Conservation (phyloP, 2,888 invertebrate genomes). For the Drosophila greeni region DNA sequence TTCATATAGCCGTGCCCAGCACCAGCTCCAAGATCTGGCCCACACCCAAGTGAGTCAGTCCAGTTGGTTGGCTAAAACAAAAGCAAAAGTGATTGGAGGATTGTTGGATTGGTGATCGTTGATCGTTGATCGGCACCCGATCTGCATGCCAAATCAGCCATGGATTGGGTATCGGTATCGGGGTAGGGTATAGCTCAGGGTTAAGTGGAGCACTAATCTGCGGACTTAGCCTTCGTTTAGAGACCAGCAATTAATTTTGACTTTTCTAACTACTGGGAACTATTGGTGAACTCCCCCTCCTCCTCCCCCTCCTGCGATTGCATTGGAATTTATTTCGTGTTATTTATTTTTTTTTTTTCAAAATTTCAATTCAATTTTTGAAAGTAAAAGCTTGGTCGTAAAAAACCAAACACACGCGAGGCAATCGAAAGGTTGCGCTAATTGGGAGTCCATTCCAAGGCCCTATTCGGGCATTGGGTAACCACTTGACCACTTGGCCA, state of each 20-base stretch:
- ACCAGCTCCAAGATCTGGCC: conserved; percentile 20
- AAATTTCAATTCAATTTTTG: conserved; percentile 43
- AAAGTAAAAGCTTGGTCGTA: conserved; percentile 65
- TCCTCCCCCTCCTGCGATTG: conserved; percentile 6
- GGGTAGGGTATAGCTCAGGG: conserved; percentile 40
- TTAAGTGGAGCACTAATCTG: conserved; percentile 46
- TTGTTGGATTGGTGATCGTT: not conserved
- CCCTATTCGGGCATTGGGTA: conserved; percentile 10
- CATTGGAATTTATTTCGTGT: conserved; percentile 34
- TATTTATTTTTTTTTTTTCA: not conserved
- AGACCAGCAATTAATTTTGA: conserved; percentile 52
- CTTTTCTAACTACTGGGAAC: conserved; percentile 1
- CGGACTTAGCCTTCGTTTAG: conserved; percentile 52
- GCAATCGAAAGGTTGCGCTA: conserved; percentile 53
- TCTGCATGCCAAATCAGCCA: conserved; percentile 60
- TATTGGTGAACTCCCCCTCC: not conserved
- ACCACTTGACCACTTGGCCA: not conserved
- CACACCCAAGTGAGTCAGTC: conserved; percentile 41
- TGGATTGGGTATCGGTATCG: not conserved
- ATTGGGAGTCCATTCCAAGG: conserved; percentile 28
- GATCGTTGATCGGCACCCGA: conserved; percentile 29
- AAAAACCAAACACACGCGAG: conserved; percentile 32
- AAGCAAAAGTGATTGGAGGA: conserved; percentile 56
- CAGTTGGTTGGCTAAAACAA: conserved; percentile 29
- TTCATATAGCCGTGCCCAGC: conserved; percentile 11